A percentile compares a stretch with the other conserved stretches of the same genome.
Evolutionary conservation across 1,140 invertebrate genomes (phyloP).

Genomic region (Lepidotrigona ventralis): DNA sequence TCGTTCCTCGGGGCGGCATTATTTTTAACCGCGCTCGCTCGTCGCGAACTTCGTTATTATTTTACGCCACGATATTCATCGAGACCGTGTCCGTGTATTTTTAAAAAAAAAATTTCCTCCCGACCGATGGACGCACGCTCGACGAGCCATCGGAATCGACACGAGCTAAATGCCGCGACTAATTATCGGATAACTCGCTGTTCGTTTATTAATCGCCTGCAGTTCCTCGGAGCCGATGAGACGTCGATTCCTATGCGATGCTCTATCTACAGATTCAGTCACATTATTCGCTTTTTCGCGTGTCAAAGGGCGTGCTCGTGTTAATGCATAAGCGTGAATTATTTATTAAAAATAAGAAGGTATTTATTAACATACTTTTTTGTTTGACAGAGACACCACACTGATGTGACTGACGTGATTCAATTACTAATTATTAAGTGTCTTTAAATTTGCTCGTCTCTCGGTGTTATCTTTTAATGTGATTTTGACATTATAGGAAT

Average conservation of each 20-base stretch:
- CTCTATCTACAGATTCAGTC: background rate
- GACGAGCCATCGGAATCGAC: slow-evolving; percentile 25
- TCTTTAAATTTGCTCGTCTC: too few relatives aligned
- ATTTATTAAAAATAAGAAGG: too few relatives aligned
- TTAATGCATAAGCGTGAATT: too few relatives aligned
- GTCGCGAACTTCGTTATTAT: slow-evolving; percentile 32
- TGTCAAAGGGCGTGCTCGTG: too few relatives aligned
- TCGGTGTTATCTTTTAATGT: too few relatives aligned
- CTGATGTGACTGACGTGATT: too few relatives aligned
- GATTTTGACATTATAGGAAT: too few relatives aligned
- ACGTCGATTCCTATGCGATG: too few relatives aligned
- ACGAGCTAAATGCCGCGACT: slow-evolving; percentile 28
- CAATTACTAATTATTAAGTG: too few relatives aligned
- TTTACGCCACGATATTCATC: slow-evolving; percentile 33
- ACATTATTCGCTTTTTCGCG: background rate
- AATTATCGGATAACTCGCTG: slow-evolving; percentile 14
- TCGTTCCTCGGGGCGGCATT: slow-evolving; percentile 40
- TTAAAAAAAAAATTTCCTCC: slow-evolving; percentile 20
- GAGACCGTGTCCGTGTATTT: slow-evolving; percentile 24
- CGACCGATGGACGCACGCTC: background rate
- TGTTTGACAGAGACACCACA: too few relatives aligned
- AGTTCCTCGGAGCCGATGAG: background rate
- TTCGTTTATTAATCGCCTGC: slow-evolving; percentile 1
- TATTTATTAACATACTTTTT: too few relatives aligned
- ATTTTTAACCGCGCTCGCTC: slow-evolving; percentile 47